These are phyloP conservation scores for Pammene fasciana DNA, from an alignment of 2,888 invertebrate species.

Conservation along the genomic window DNA sequence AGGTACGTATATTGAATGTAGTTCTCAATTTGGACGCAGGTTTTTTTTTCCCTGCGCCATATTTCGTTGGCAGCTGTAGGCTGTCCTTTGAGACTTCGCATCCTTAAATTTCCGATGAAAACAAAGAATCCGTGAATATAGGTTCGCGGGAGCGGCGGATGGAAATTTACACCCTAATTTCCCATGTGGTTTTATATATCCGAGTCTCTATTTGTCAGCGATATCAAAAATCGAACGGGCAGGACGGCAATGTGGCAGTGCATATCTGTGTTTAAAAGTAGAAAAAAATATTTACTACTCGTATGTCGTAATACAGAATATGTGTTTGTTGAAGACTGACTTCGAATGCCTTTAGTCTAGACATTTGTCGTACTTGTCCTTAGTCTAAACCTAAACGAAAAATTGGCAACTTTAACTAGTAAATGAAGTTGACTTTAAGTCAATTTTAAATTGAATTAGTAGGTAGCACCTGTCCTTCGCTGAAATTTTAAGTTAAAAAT, in stretches of 20 bases:
- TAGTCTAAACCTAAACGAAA: too few species aligned
- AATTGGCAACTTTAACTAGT: slow-evolving; percentile 2
- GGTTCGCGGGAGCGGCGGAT: slow-evolving; percentile 71
- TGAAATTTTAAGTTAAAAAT: slow-evolving; percentile 28
- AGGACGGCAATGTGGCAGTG: background rate
- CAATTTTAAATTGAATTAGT: slow-evolving; percentile 7
- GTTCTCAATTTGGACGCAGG: background rate
- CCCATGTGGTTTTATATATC: slow-evolving; percentile 68
- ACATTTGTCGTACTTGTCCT: too few species aligned
- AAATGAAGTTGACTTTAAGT: slow-evolving; percentile 6
- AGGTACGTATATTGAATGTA: background rate
- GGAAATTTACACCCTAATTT: slow-evolving; percentile 83
- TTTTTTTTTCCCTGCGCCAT: background rate
- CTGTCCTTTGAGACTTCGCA: slow-evolving; percentile 63
- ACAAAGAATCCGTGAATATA: slow-evolving; percentile 78
- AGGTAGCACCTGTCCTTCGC: slow-evolving; percentile 7
- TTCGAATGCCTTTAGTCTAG: too few species aligned
- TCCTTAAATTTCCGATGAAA: slow-evolving; percentile 80
- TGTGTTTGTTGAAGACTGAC: too few species aligned
- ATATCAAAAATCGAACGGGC: slow-evolving; percentile 68
- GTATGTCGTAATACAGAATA: too few species aligned
- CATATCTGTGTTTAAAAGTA: too few species aligned
- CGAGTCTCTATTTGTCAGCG: slow-evolving; percentile 70
- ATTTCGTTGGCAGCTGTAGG: slow-evolving; percentile 52
- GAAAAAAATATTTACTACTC: too few species aligned